Conservation (phyloP, 2,113 vertebrate species). For the Sminthopsis crassicaudata region DNA sequence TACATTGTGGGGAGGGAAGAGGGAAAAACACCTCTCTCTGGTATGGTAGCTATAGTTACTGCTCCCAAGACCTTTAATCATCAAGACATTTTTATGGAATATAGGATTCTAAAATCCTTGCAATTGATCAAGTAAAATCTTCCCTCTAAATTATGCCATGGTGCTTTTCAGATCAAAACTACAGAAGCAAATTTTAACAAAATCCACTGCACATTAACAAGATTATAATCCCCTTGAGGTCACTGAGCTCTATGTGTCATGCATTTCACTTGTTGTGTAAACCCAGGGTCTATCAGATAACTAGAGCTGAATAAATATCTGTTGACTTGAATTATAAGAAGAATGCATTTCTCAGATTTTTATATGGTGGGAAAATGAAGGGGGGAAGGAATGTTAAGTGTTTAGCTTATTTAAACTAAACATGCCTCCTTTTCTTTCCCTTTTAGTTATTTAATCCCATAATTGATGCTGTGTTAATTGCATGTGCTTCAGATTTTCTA, state of each 20-base stretch:
- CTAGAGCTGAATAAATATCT: neutral
- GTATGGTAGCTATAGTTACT: neutral
- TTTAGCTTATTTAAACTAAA: neutral
- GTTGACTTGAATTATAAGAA: neutral
- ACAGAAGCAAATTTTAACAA: neutral
- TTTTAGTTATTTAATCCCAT: neutral
- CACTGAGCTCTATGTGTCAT: neutral
- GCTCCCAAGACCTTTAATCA: neutral
- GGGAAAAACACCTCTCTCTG: neutral
- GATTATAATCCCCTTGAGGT: constrained; percentile 1
- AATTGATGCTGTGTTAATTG: neutral
- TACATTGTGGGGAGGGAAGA: neutral
- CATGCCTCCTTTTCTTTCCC: neutral
- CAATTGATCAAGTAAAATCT: neutral
- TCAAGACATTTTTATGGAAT: neutral
- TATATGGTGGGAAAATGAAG: neutral
- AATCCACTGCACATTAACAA: neutral
- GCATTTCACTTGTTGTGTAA: neutral
- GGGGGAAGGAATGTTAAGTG: neutral
- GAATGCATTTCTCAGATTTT: neutral
- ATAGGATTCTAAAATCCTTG: neutral
- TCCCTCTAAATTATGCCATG: neutral
- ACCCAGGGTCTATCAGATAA: neutral
- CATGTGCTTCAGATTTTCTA: neutral
- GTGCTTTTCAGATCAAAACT: neutral